Conservation (phyloP, 2,888 invertebrate species). For the Tenthredo livida region DNA sequence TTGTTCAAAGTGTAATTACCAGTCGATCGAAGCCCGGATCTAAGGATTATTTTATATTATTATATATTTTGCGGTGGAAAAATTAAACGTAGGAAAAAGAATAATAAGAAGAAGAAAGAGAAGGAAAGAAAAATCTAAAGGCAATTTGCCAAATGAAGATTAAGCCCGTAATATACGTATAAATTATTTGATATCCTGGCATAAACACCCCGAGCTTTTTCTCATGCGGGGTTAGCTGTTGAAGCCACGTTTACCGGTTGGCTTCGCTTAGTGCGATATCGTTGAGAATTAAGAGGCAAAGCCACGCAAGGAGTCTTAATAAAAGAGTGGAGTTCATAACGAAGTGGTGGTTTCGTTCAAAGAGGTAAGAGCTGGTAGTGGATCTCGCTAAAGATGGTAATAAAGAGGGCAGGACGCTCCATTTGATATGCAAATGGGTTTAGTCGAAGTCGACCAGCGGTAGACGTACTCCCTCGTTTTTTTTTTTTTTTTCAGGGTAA, state of each 20-base stretch:
- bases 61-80: background rate
- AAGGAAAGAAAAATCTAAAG: background rate
- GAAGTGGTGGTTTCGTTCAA: constrained; percentile 47
- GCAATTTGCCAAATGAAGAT: constrained; percentile 14
- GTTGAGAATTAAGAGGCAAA: constrained; percentile 43
- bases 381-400: constrained; percentile 45
- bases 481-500: background rate
- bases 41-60: background rate
- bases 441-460: constrained; percentile 15
- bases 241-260: constrained; percentile 31
- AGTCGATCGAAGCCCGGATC: background rate
- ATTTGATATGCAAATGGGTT: constrained; percentile 53
- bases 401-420: constrained; percentile 52
- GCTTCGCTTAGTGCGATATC: constrained; percentile 29
- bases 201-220: background rate
- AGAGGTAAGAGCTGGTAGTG: constrained; percentile 45
- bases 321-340: constrained; percentile 35
- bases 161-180: background rate
- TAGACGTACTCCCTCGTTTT: background rate
- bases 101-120: background rate
- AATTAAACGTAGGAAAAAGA: background rate
- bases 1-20: constrained; percentile 20
- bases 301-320: constrained; percentile 47
- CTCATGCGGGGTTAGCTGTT: background rate
- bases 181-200: background rate